These are phyloP conservation scores for Cyanoderma ruficeps DNA, from an alignment of 2,113 vertebrate species.

Conservation along the genomic window DNA sequence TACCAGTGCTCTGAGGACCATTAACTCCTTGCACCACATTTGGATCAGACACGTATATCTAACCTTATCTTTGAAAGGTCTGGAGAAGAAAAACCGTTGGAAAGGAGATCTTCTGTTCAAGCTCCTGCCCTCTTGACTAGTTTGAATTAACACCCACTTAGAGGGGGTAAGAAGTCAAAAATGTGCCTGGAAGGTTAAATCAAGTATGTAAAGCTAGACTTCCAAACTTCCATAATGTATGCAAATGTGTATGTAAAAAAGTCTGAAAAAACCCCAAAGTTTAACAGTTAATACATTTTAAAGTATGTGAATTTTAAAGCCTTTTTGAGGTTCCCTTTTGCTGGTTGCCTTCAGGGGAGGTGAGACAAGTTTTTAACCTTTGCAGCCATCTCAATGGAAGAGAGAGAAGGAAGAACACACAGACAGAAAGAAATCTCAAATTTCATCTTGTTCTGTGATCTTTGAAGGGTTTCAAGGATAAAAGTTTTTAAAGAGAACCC, in stretches of 20 bases:
- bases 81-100: constrained; percentile 51
- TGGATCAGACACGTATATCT: constrained; percentile 49
- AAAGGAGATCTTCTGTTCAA: constrained; percentile 39
- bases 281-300: constrained; percentile 45
- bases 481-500: constrained; percentile 51
- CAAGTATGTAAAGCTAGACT: constrained; percentile 52
- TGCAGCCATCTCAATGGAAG: constrained; percentile 49
- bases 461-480: constrained; percentile 53
- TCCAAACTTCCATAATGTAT: constrained; percentile 47
- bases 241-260: constrained; percentile 43
- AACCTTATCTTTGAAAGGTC: constrained; percentile 66
- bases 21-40: constrained; percentile 53
- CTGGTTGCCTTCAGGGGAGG: constrained; percentile 67
- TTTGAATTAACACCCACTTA: constrained; percentile 63
- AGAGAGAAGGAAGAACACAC: constrained; percentile 49
- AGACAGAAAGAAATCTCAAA: constrained; percentile 28
- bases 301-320: constrained; percentile 47
- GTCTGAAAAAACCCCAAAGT: constrained; percentile 33
- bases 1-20: constrained; percentile 31
- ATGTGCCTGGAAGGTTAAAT: constrained; percentile 58
- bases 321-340: constrained; percentile 38
- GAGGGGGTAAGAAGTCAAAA: constrained; percentile 46
- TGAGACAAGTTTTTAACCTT: constrained; percentile 63
- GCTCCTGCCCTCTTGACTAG: constrained; percentile 13
- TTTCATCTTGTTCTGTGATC: constrained; percentile 53